These are phyloP conservation scores for Dinoponera quadriceps DNA, from an alignment of 1,140 invertebrate genomes.

Conservation along the genomic window DNA sequence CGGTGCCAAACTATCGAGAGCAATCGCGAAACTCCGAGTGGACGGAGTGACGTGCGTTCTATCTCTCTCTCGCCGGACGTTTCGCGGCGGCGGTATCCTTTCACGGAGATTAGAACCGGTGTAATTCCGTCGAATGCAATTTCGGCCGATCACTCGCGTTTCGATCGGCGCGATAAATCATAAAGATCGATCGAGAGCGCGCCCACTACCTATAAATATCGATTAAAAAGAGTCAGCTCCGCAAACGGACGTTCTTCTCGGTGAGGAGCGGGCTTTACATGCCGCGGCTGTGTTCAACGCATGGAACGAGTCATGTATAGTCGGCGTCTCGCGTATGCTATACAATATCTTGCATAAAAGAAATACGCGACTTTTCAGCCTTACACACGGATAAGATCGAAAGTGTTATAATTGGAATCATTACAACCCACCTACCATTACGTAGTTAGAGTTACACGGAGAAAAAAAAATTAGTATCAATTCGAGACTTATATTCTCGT, in stretches of 20 bases:
- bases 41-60: constrained; percentile 2
- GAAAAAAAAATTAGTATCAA: no score
- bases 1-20: constrained; percentile 42
- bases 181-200: not conserved
- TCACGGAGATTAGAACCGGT: constrained; percentile 23
- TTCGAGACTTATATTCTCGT: no score
- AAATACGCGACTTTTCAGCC: no score
- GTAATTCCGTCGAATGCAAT: not conserved
- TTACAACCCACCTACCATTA: no score
- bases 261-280: no score
- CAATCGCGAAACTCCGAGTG: constrained; percentile 11
- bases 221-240: constrained; percentile 8
- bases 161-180: not conserved
- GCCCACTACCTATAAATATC: not conserved
- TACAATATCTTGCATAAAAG: no score
- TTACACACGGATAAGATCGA: no score
- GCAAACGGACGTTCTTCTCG: not conserved
- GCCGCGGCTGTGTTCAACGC: no score
- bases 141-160: not conserved
- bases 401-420: no score
- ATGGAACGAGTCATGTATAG: no score
- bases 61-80: not conserved
- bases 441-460: no score
- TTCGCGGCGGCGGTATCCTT: constrained; percentile 10
- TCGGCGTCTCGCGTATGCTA: no score